Percentiles rank a stretch among this genome's conserved stretches.
phyloP scores from a whole-genome alignment of 2,113 vertebrate species.

The Nerophis lumbriciformis region DNA sequence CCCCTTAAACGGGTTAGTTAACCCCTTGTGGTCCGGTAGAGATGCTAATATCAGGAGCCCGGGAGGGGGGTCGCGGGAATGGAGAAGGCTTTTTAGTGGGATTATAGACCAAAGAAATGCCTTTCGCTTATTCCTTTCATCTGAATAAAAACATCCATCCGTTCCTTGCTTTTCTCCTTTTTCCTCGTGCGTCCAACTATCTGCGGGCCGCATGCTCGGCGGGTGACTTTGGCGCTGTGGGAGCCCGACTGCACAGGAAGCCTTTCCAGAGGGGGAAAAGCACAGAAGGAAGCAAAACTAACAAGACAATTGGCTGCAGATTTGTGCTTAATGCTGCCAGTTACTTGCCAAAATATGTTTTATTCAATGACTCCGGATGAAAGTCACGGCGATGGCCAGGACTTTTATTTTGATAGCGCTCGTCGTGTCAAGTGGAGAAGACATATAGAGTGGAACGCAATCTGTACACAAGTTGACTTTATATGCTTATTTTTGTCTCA shows the following conservation, averaged over 20 bases:
- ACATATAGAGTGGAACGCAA: no score
- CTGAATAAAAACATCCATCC: slow-evolving; percentile 67
- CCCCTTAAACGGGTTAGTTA: slow-evolving; percentile 76
- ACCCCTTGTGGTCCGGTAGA: slow-evolving; percentile 63
- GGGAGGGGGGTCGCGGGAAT: slow-evolving; percentile 45
- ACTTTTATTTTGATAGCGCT: not conserved
- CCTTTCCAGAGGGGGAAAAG: slow-evolving; percentile 27
- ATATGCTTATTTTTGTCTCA: no score
- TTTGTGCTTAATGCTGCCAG: slow-evolving; percentile 11
- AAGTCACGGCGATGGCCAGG: not conserved
- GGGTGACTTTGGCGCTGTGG: slow-evolving; percentile 33
- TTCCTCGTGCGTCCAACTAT: slow-evolving; percentile 38
- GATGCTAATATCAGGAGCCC: slow-evolving; percentile 58
- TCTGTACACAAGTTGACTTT: no score
- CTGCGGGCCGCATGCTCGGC: slow-evolving; percentile 46
- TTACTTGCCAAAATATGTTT: slow-evolving; percentile 17
- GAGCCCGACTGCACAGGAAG: slow-evolving; percentile 36
- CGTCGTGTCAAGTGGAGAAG: not conserved
- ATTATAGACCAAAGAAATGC: slow-evolving; percentile 70
- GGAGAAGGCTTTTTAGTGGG: slow-evolving; percentile 61
- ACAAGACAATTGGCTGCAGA: slow-evolving; percentile 31
- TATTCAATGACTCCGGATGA: slow-evolving; percentile 14
- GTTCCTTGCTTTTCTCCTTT: slow-evolving; percentile 56
- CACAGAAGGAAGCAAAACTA: slow-evolving; percentile 39
- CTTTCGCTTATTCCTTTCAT: slow-evolving; percentile 63